Percentiles rank a stretch among this genome's conserved stretches.
phyloP scores from a whole-genome alignment of 1,140 invertebrate genomes.

The Acromyrmex heyeri region DNA sequence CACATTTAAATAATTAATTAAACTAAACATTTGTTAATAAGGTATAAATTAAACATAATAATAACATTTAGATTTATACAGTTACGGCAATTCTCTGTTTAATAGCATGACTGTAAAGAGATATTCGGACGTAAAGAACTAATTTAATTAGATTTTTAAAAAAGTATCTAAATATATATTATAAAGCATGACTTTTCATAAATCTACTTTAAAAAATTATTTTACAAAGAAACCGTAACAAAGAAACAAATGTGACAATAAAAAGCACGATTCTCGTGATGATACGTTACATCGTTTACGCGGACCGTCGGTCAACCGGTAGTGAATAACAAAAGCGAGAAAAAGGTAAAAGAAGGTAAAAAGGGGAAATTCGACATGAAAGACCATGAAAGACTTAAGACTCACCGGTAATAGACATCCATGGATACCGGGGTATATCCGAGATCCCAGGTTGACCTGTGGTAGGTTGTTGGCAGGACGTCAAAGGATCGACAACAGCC shows the following conservation, averaged over 20 bases:
- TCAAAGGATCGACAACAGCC: slow-evolving; percentile 89
- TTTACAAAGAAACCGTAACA: neutral
- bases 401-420: slow-evolving; percentile 99
- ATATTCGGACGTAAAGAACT: neutral
- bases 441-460: slow-evolving; percentile 92
- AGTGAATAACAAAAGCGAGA: too few species aligned
- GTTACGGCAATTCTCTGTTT: neutral
- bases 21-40: neutral
- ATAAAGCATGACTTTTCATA: neutral
- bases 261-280: neutral
- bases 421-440: slow-evolving; percentile 97
- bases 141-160: neutral
- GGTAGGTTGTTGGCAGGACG: slow-evolving; percentile 89
- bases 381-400: slow-evolving; percentile 65
- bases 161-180: neutral
- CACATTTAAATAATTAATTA: slow-evolving; percentile 6
- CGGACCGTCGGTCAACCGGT: neutral
- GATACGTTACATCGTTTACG: neutral
- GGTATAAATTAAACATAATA: neutral
- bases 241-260: neutral
- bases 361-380: neutral
- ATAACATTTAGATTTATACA: neutral
- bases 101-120: neutral
- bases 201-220: neutral
- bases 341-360: neutral